Evolutionary conservation across 1,140 invertebrate genomes (phyloP), one percentile per base, ranked within the genome.

Genomic region (Sycophila sp.): DNA sequence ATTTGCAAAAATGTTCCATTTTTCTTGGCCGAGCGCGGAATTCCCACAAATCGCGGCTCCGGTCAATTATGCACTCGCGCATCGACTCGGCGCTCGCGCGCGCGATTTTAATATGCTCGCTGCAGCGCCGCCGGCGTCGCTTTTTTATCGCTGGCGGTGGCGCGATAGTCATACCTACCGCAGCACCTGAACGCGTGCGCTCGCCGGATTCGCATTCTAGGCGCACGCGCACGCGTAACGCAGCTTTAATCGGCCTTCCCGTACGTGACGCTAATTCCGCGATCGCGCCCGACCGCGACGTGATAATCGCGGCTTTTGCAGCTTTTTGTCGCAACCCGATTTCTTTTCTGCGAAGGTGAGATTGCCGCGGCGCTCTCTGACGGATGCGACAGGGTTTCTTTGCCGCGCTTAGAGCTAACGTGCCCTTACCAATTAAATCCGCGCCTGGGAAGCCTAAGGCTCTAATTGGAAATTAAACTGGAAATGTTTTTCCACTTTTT

Each of bases 171-270:
- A n/a, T n/a, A n/a, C n/a, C n/a, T n/a, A n/a, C n/a, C n/a, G n/a
- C n/a, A n/a, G n/a, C n/a, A n/a, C n/a, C n/a, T n/a, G n/a, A n/a
- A n/a, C n/a, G n/a, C n/a, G 26, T 30, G 49, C 19, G 26, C n/a
- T n/a, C 49, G 15, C 49, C 49, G 32, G 42, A 38, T 69, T 62
- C 30, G 42, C 36, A 73, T 77, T 72, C 73, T 62, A 71, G 69
- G 10, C 62, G 70, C 63, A 58, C 64, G 49, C 70, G 72, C 71
- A 77, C 75, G 75, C 68, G 76, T 73, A 72, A 75, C 74, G 75
- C 66, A 60, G 70, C 72, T 77, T 76, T 80, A 79, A 81, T 80
- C 75, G 71, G 40, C 65, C 58, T 45, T 53, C 56, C 49, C 42
- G 15, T 75, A 74, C 77, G 76, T 72, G 68, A 71, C 56, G 24